phyloP scores from a whole-genome alignment of 2,113 vertebrate genomes.

The Aix galericulata region DNA sequence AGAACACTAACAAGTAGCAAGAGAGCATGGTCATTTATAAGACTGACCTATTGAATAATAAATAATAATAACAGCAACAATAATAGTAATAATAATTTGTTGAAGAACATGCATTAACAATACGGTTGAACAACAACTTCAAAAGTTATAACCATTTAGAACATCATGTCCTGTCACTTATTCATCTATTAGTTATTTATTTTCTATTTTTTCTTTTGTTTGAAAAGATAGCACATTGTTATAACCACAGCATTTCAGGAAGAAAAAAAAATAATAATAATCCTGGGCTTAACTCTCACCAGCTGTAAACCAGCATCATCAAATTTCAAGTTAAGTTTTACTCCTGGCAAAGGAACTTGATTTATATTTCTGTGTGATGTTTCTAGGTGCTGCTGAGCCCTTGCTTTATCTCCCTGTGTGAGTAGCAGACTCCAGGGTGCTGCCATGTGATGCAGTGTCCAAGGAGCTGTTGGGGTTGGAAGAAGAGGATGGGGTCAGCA shows the following conservation, averaged over 20 bases:
- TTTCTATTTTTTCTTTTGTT: neutral
- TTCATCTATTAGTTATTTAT: neutral
- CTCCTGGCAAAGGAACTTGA: neutral
- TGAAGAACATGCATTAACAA: neutral
- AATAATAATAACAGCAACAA: too few species aligned
- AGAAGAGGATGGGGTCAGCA: neutral
- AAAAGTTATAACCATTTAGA: neutral
- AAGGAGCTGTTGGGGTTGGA: neutral
- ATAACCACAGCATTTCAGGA: neutral
- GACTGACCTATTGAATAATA: neutral
- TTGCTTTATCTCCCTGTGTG: neutral
- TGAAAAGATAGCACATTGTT: neutral
- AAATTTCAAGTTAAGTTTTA: neutral
- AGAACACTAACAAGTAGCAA: neutral
- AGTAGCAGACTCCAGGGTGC: neutral
- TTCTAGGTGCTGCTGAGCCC: neutral
- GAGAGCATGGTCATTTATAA: neutral
- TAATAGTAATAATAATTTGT: too few species aligned
- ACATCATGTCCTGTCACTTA: neutral
- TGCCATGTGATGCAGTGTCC: rapidly evolving
- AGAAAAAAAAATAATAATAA: neutral
- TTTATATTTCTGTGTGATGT: neutral
- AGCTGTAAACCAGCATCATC: neutral
- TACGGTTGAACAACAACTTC: neutral
- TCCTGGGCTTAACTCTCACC: neutral